These are phyloP conservation scores for Dynastes hyllus DNA, from an alignment of 2,888 invertebrate species.

Conservation along the genomic window DNA sequence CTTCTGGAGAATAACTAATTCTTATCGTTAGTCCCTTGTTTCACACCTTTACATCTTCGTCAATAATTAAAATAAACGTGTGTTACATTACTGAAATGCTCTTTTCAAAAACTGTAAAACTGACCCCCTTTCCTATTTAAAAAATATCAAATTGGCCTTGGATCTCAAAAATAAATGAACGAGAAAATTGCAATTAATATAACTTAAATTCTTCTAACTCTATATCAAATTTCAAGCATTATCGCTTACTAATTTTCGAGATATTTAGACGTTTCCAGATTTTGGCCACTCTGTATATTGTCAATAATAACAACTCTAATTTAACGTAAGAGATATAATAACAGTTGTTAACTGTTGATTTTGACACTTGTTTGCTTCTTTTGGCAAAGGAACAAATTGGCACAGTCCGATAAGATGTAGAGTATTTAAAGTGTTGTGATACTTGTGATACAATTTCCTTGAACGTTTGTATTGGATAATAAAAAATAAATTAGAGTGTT, in stretches of 20 bases:
- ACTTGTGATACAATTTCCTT: not conserved
- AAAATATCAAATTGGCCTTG: no score
- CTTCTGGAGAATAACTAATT: no score
- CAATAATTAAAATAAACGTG: no score
- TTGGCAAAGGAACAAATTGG: slow-evolving; percentile 15
- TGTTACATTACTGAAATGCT: no score
- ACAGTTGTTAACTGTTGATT: not conserved
- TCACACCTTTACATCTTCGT: no score
- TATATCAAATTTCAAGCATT: not conserved
- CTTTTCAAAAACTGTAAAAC: no score
- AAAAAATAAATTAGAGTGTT: not conserved
- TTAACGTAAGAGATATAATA: not conserved
- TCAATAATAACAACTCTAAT: not conserved
- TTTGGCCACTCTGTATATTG: not conserved
- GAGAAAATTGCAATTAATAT: not conserved
- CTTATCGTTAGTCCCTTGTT: no score
- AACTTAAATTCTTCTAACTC: not conserved
- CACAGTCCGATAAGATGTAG: not conserved
- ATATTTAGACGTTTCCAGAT: not conserved
- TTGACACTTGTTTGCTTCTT: not conserved
- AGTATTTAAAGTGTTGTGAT: not conserved
- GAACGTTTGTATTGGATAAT: not conserved
- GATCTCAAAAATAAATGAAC: not conserved
- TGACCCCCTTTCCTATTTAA: no score
- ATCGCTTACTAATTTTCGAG: no score